Percentiles rank a stretch among this genome's conserved stretches.
These are phyloP conservation scores for Cephus cinctus DNA, from an alignment of 1,140 invertebrate genomes.

Conservation along the genomic window DNA sequence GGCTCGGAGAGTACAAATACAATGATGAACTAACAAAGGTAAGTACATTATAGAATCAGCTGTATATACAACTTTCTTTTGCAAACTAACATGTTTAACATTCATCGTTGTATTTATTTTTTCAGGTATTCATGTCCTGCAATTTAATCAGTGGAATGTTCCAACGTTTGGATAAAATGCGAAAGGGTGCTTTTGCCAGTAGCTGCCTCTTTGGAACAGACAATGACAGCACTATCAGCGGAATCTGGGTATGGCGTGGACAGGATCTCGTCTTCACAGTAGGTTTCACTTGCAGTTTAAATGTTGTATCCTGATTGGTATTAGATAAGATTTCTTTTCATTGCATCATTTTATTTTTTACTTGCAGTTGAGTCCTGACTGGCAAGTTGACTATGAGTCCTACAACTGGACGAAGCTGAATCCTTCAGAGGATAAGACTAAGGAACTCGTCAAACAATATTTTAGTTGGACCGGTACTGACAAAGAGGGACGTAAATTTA, in stretches of 20 bases:
- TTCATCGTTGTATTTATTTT: constrained; percentile 12
- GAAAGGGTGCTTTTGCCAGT: constrained; percentile 94
- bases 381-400: constrained; percentile 96
- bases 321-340: not conserved
- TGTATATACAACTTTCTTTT: constrained; percentile 15
- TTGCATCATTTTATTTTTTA: constrained; percentile 5
- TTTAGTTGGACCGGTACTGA: constrained; percentile 89
- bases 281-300: constrained; percentile 40
- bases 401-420: constrained; percentile 97
- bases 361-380: constrained; percentile 81
- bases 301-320: constrained; percentile 6
- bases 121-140: constrained; percentile 56
- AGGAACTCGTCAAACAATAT: constrained; percentile 89
- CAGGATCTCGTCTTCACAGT: constrained; percentile 90
- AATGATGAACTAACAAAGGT: constrained; percentile 87
- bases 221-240: constrained; percentile 91
- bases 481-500: constrained; percentile 88
- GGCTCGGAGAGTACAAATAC: constrained; percentile 97
- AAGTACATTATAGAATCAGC: too few relatives aligned
- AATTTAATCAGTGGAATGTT: constrained; percentile 76
- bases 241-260: constrained; percentile 96
- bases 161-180: constrained; percentile 96
- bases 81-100: not conserved
- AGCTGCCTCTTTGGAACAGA: constrained; percentile 92
- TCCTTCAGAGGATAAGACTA: constrained; percentile 76